These are phyloP conservation scores for Sander vitreus DNA, from an alignment of 2,113 vertebrate species.

Conservation along the genomic window DNA sequence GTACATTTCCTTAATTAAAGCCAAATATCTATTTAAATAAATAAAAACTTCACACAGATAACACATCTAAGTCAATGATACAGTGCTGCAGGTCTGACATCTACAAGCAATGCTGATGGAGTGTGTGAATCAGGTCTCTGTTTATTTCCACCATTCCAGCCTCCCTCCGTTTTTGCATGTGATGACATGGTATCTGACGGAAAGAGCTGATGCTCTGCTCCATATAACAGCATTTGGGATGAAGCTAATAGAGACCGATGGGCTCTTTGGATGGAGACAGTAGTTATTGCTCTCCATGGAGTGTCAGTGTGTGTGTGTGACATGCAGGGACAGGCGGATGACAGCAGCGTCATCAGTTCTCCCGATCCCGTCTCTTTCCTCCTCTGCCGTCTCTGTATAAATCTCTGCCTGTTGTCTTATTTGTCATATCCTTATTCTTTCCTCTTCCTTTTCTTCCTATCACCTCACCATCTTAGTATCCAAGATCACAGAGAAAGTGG, in stretches of 20 bases:
- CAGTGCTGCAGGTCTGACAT: constrained; percentile 14
- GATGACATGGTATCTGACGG: constrained; percentile 41
- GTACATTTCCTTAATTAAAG: background rate
- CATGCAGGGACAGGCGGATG: constrained; percentile 47
- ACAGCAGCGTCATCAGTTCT: constrained; percentile 39
- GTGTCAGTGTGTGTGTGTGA: constrained; percentile 27
- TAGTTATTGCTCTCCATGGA: constrained; percentile 54
- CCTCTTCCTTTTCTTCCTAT: constrained; percentile 3
- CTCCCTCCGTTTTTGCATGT: constrained; percentile 26
- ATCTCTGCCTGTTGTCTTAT: constrained; percentile 22
- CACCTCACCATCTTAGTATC: constrained; percentile 4
- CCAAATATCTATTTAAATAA: background rate
- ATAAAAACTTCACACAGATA: background rate
- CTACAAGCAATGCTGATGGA: background rate
- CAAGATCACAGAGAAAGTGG: background rate
- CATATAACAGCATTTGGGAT: constrained; percentile 30
- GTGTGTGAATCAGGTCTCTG: constrained; percentile 19
- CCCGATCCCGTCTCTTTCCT: background rate
- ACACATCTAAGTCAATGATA: background rate
- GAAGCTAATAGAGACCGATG: constrained; percentile 43
- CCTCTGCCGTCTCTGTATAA: background rate
- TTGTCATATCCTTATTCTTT: background rate
- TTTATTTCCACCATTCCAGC: background rate
- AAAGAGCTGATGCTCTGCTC: constrained; percentile 21
- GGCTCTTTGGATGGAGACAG: constrained; percentile 42